Conservation (phyloP, 2,888 invertebrate genomes). For the Hydraecia micacea region DNA sequence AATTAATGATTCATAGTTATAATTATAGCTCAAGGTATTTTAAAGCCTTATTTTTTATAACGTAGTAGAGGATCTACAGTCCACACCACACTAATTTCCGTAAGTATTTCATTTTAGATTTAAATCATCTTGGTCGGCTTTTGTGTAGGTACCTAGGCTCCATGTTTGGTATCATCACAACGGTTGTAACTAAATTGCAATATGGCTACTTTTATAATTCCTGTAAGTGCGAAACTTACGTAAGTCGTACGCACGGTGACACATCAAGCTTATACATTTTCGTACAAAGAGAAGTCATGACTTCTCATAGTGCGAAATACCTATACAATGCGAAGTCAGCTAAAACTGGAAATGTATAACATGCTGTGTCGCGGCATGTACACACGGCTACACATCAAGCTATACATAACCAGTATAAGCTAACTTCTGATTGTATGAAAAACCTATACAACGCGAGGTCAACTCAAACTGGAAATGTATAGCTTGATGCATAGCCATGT, state of each 20-base stretch:
- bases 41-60: background rate
- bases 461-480: background rate
- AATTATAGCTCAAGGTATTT: no score
- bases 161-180: slow-evolving; percentile 1
- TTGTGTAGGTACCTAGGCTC: background rate
- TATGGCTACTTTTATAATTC: background rate
- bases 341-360: background rate
- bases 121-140: background rate
- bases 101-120: slow-evolving; percentile 2
- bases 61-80: background rate
- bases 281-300: no score
- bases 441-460: no score
- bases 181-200: background rate
- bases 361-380: no score
- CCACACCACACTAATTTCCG: background rate
- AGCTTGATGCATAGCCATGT: no score
- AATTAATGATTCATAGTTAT: background rate
- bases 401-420: no score
- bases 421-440: no score
- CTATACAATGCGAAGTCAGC: no score
- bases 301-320: no score
- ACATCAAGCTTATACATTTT: no score
- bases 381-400: no score
- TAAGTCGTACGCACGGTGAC: background rate
- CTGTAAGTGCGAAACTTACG: background rate